A percentile compares a stretch with the other conserved stretches of the same genome.
phyloP scores from a whole-genome alignment of 1,140 invertebrate genomes.

The Leptonema lineaticorne region DNA sequence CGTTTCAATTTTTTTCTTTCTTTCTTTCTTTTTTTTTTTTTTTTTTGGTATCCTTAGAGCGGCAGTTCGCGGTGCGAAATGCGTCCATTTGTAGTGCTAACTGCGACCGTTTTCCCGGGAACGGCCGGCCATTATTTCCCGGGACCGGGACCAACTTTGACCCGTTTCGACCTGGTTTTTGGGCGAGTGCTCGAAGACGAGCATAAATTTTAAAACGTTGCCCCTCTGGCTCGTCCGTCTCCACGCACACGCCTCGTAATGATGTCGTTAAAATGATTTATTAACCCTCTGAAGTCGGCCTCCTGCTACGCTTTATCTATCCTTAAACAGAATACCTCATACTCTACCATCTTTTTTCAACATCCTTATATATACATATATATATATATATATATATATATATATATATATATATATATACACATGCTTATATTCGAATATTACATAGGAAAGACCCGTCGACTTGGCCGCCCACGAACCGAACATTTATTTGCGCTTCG shows the following conservation, averaged over 20 bases:
- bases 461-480: not conserved
- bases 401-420: too few species aligned
- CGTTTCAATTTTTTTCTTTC: not conserved
- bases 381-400: too few species aligned
- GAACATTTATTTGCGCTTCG: not conserved
- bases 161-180: not conserved
- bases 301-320: not conserved
- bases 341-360: not conserved
- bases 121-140: conserved; percentile 4
- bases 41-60: not conserved
- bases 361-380: too few species aligned
- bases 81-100: conserved; percentile 20
- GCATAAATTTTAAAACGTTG: conserved; percentile 18
- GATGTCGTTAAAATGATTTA: conserved; percentile 42
- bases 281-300: conserved; percentile 21
- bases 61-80: not conserved
- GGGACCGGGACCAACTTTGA: not conserved
- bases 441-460: too few species aligned
- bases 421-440: too few species aligned
- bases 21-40: too few species aligned
- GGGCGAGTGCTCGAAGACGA: not conserved
- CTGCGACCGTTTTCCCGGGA: conserved; percentile 14
- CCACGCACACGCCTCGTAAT: conserved; percentile 19
- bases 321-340: conserved; percentile 7
- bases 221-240: too few species aligned